Evolutionary conservation across 2,797 vertebrate genomes (phyloP).

Genomic region (Parotocinclus haroldoi): DNA sequence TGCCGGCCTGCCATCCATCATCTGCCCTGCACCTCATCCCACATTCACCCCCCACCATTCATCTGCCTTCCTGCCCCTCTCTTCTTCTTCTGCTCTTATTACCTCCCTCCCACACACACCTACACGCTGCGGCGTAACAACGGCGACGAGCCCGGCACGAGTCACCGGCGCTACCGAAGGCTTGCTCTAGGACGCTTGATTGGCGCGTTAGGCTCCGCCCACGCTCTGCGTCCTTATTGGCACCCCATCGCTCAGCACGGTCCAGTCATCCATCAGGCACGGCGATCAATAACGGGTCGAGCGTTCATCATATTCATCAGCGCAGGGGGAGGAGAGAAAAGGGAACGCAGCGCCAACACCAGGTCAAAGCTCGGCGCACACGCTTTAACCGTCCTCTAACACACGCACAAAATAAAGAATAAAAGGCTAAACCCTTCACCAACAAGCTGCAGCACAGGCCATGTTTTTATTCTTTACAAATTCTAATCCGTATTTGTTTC

Average conservation of each 20-base stretch:
- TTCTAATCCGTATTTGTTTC: no score
- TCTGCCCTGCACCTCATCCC: slow-evolving; percentile 75
- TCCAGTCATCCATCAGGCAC: slow-evolving; percentile 82
- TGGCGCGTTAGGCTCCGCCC: slow-evolving; percentile 71
- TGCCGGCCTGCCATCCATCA: slow-evolving; percentile 96
- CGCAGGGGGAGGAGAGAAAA: slow-evolving; percentile 38
- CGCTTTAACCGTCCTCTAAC: neutral
- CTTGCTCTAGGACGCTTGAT: slow-evolving; percentile 79
- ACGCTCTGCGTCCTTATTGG: slow-evolving; percentile 76
- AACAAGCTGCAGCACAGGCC: no score
- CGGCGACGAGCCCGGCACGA: neutral
- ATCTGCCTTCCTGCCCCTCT: slow-evolving; percentile 18
- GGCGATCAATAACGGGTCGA: slow-evolving; percentile 85
- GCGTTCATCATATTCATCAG: slow-evolving; percentile 83
- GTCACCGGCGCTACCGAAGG: slow-evolving; percentile 34
- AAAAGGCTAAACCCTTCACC: no score
- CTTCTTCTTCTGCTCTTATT: neutral
- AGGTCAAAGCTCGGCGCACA: slow-evolving; percentile 8
- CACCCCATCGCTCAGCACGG: slow-evolving; percentile 85
- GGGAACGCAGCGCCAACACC: slow-evolving; percentile 13
- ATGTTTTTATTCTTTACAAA: no score
- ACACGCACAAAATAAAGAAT: no score
- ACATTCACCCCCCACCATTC: slow-evolving; percentile 15
- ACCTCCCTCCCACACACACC: slow-evolving; percentile 9
- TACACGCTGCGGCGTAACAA: neutral